Conservation (phyloP, 1,140 invertebrate species). For the Zophobas atratus region DNA sequence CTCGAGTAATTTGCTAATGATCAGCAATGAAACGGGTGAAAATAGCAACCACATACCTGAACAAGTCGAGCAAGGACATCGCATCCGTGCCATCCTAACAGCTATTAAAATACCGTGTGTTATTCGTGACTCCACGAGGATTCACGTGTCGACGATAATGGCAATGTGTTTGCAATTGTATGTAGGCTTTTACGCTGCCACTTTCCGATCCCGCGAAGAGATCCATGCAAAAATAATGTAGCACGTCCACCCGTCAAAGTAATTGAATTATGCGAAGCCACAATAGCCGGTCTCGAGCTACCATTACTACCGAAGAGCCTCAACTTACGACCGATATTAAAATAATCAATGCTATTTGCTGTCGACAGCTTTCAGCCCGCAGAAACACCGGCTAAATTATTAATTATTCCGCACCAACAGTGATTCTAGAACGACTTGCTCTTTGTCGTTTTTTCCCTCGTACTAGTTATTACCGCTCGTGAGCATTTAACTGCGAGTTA, state of each 20-base stretch:
- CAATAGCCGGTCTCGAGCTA: background rate
- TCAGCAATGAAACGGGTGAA: slow-evolving; percentile 7
- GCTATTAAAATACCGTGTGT: slow-evolving; percentile 23
- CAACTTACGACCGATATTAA: slow-evolving; percentile 25
- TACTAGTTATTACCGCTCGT: slow-evolving; percentile 23
- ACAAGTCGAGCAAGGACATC: slow-evolving; percentile 36
- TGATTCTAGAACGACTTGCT: slow-evolving; percentile 1
- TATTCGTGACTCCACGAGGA: slow-evolving; percentile 14
- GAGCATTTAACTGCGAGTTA: slow-evolving; percentile 37
- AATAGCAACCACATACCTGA: slow-evolving; percentile 22
- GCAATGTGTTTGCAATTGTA: slow-evolving; percentile 29
- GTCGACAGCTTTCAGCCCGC: slow-evolving; percentile 15
- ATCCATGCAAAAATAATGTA: background rate
- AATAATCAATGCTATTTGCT: slow-evolving; percentile 34
- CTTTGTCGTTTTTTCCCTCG: background rate
- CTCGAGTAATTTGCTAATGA: slow-evolving; percentile 8
- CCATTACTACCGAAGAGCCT: background rate
- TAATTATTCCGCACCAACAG: slow-evolving; percentile 37
- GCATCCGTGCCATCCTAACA: background rate
- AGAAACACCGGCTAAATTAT: slow-evolving; percentile 13
- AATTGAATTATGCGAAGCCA: slow-evolving; percentile 7
- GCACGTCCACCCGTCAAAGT: slow-evolving; percentile 1
- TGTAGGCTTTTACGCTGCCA: background rate
- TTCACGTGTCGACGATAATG: slow-evolving; percentile 17
- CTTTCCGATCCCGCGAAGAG: background rate